These are phyloP conservation scores for Hemaris fuciformis DNA, from an alignment of 2,888 invertebrate species.

Conservation along the genomic window DNA sequence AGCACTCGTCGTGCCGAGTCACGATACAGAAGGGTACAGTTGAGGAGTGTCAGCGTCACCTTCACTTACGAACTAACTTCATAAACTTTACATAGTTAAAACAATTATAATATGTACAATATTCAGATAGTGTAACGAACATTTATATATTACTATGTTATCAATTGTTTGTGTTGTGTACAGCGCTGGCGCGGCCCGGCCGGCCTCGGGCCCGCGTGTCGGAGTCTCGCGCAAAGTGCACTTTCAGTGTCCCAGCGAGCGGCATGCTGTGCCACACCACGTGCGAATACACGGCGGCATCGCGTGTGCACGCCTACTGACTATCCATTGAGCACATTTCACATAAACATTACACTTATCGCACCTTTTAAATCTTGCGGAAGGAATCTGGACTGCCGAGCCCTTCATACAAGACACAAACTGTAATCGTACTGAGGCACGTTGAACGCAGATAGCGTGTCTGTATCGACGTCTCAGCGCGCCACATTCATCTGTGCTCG, in stretches of 20 bases:
- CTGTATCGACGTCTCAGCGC: not conserved
- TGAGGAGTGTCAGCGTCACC: not conserved
- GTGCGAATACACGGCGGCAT: not conserved
- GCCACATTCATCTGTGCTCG: not conserved
- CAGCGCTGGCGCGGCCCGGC: not conserved
- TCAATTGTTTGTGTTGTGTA: slow-evolving; percentile 7
- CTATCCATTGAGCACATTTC: slow-evolving; percentile 28
- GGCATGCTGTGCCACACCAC: too few species aligned
- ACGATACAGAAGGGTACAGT: not conserved
- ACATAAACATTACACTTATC: slow-evolving; percentile 19
- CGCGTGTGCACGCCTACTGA: not conserved
- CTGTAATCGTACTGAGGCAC: not conserved
- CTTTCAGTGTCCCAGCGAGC: not conserved
- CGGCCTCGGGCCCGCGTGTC: too few species aligned
- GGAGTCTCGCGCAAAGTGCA: too few species aligned
- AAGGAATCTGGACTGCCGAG: not conserved
- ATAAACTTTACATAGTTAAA: slow-evolving; percentile 23
- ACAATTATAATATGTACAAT: slow-evolving; percentile 37
- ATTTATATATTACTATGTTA: slow-evolving; percentile 21
- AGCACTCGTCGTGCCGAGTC: too few species aligned
- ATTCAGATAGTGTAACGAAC: slow-evolving; percentile 28
- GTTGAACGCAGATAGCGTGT: not conserved
- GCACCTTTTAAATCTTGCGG: not conserved
- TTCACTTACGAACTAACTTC: not conserved
- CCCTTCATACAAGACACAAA: not conserved